Evolutionary conservation across 2,888 invertebrate genomes (phyloP).

Genomic region (Beris morrisii): DNA sequence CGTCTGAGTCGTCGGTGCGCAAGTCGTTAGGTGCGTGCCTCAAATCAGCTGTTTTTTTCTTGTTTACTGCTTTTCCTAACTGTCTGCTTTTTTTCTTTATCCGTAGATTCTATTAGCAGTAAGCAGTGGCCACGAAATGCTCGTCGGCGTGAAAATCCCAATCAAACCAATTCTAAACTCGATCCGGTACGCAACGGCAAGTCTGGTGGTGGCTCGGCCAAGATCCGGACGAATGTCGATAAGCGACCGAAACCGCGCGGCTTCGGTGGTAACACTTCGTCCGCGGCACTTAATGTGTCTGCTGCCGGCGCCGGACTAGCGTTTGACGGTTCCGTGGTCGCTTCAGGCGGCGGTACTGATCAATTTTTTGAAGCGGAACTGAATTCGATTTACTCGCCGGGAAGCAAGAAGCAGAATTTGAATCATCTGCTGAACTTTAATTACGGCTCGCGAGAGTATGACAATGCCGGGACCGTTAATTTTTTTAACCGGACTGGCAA

Average conservation of each 20-base stretch:
- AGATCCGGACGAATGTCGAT: conserved; percentile 63
- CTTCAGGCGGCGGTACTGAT: conserved; percentile 42
- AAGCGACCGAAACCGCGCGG: conserved; percentile 61
- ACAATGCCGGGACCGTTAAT: conserved; percentile 44
- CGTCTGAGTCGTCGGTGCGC: conserved; percentile 66
- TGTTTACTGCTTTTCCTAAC: background rate
- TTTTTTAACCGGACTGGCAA: conserved; percentile 37
- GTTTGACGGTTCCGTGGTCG: conserved; percentile 47
- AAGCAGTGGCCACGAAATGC: conserved; percentile 48
- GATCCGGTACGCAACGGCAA: conserved; percentile 67
- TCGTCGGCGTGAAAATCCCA: conserved; percentile 54
- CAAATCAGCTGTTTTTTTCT: background rate
- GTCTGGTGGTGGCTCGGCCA: conserved; percentile 60
- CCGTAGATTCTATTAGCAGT: conserved; percentile 38
- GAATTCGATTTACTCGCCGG: conserved; percentile 80
- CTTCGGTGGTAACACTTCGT: conserved; percentile 52
- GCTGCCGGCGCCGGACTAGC: conserved; percentile 54
- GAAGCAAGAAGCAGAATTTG: conserved; percentile 89
- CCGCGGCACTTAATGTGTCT: conserved; percentile 41
- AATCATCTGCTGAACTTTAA: conserved; percentile 94
- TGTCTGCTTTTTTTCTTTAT: background rate
- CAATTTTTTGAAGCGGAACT: conserved; percentile 65
- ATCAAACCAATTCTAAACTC: conserved; percentile 61
- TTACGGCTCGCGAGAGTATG: conserved; percentile 67
- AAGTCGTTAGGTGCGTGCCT: conserved; percentile 67